Evolutionary conservation across 2,888 invertebrate species (phyloP).

Genomic region (Parochlus steinenii): DNA sequence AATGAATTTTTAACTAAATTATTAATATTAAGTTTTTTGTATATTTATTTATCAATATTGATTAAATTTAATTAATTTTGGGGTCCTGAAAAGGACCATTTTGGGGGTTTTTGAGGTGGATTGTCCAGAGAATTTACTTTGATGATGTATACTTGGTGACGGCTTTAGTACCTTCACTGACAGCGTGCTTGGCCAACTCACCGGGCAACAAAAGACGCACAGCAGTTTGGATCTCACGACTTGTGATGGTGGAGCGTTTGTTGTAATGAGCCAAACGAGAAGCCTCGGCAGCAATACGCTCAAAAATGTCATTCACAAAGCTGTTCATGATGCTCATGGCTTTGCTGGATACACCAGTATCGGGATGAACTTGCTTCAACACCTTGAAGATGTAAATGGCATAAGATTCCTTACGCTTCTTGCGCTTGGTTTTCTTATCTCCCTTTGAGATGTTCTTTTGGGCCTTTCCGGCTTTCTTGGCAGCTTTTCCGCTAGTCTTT

Average conservation of each 20-base stretch:
- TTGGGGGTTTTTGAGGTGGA: too few species aligned
- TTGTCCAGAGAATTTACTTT: too few species aligned
- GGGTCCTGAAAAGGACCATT: too few species aligned
- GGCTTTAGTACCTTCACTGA: too few species aligned
- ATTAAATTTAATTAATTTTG: too few species aligned
- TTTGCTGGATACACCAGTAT: slow-evolving; percentile 48
- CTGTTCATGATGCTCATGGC: too few species aligned
- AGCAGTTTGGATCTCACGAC: slow-evolving; percentile 52
- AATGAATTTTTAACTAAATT: too few species aligned
- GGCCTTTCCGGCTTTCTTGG: slow-evolving; percentile 38
- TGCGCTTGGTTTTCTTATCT: slow-evolving; percentile 39
- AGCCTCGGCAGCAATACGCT: slow-evolving; percentile 50
- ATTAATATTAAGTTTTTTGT: too few species aligned
- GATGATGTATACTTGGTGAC: too few species aligned
- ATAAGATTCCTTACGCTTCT: slow-evolving; percentile 40
- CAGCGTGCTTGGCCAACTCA: too few species aligned
- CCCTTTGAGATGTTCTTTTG: slow-evolving; percentile 38
- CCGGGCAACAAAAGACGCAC: slow-evolving; percentile 50
- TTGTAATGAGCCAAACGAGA: slow-evolving; percentile 44
- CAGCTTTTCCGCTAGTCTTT: slow-evolving; percentile 28
- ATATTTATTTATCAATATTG: too few species aligned
- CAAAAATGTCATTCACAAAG: slow-evolving; percentile 58
- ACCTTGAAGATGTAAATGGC: slow-evolving; percentile 41
- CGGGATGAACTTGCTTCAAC: slow-evolving; percentile 44
- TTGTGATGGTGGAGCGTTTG: slow-evolving; percentile 46